These are phyloP conservation scores for Megaleporinus macrocephalus DNA, from an alignment of 2,113 vertebrate genomes.

Conservation along the genomic window DNA sequence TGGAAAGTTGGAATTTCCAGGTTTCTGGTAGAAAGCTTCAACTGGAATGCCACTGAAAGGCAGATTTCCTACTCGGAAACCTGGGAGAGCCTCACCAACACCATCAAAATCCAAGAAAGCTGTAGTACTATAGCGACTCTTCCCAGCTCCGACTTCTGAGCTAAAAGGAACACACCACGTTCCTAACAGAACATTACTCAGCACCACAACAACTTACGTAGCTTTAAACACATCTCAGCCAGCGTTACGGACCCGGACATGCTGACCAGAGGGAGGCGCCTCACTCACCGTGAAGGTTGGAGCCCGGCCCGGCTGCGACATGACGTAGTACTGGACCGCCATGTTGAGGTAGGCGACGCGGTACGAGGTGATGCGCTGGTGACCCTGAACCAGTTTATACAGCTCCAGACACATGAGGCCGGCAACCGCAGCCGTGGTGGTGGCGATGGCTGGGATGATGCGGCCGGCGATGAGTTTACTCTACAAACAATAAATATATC, in stretches of 20 bases:
- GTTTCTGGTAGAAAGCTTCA: too few relatives aligned
- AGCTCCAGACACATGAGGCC: conserved; percentile 88
- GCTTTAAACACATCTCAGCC: too few relatives aligned
- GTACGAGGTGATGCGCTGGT: conserved; percentile 70
- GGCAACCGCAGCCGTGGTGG: conserved; percentile 83
- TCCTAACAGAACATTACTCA: too few relatives aligned
- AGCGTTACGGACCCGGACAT: background rate
- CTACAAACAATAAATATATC: conserved; percentile 70
- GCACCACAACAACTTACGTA: too few relatives aligned
- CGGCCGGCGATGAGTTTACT: conserved; percentile 83
- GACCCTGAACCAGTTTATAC: conserved; percentile 83
- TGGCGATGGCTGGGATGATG: conserved; percentile 89
- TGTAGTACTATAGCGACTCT: too few relatives aligned
- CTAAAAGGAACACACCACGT: background rate
- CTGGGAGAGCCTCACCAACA: too few relatives aligned
- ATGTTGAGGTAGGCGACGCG: conserved; percentile 76
- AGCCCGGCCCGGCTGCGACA: conserved; percentile 56
- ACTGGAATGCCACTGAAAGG: too few relatives aligned
- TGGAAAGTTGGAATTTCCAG: too few relatives aligned
- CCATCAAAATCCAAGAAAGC: too few relatives aligned
- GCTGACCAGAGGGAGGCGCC: background rate
- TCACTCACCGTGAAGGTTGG: conserved; percentile 70
- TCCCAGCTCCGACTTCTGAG: too few relatives aligned
- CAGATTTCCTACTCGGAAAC: too few relatives aligned
- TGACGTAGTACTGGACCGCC: conserved; percentile 66